These are phyloP conservation scores for Phyllostomus hastatus DNA, from an alignment of 2,113 vertebrate genomes.

Conservation along the genomic window DNA sequence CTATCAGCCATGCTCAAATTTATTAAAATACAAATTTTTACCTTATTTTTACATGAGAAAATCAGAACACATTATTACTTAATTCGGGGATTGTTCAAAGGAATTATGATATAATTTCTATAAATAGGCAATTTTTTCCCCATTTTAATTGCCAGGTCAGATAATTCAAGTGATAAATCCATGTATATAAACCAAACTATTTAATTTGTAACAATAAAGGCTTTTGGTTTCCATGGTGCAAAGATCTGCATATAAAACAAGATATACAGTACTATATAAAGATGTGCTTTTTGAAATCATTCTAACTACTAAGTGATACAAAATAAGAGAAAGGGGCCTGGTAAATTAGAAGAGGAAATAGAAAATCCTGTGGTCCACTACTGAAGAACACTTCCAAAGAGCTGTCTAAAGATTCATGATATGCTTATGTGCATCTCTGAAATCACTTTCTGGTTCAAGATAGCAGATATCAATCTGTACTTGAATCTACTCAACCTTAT, in stretches of 20 bases:
- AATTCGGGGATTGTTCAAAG: not conserved
- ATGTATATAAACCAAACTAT: not conserved
- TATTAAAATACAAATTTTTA: slow-evolving; percentile 11
- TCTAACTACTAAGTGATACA: not conserved
- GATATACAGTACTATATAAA: not conserved
- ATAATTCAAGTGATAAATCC: not conserved
- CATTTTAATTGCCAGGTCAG: not conserved
- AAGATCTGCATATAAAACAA: not conserved
- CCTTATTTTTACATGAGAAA: slow-evolving; percentile 27
- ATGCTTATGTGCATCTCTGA: not conserved
- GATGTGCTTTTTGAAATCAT: not conserved
- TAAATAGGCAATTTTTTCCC: not conserved
- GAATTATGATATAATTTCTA: not conserved
- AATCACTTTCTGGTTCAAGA: slow-evolving; percentile 42
- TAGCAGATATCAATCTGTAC: not conserved
- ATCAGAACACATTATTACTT: not conserved
- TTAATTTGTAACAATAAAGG: not conserved
- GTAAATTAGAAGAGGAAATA: not conserved
- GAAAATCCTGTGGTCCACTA: not conserved
- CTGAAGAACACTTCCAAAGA: not conserved
- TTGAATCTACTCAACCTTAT: not conserved
- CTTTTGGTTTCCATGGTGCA: not conserved
- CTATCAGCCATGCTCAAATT: not conserved
- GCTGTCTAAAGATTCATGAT: not conserved
- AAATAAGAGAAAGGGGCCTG: not conserved